Conservation (phyloP, 2,888 invertebrate species). For the Leptopilina syphax region DNA sequence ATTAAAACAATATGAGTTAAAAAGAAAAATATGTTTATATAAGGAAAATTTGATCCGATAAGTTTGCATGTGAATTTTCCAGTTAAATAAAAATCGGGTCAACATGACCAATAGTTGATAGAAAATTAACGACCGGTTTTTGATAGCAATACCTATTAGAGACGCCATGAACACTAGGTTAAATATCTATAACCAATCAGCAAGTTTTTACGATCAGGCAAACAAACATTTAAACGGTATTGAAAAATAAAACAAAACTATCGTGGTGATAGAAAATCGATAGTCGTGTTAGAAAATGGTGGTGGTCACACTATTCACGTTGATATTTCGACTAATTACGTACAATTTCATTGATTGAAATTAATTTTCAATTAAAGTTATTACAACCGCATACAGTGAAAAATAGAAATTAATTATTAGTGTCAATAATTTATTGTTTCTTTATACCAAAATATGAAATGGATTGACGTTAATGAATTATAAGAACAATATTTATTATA, state of each 20-base stretch:
- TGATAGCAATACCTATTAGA: slow-evolving; percentile 25
- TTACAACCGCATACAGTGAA: background rate
- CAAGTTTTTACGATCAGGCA: slow-evolving; percentile 41
- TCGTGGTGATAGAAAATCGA: slow-evolving; percentile 36
- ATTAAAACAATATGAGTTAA: background rate
- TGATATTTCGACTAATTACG: slow-evolving; percentile 18
- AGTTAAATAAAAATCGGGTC: background rate
- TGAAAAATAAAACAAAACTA: slow-evolving; percentile 3
- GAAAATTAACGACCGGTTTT: slow-evolving; percentile 1
- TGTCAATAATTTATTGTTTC: background rate
- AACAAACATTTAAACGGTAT: slow-evolving; percentile 39
- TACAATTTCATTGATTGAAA: background rate
- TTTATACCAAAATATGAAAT: slow-evolving; percentile 4
- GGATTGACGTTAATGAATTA: slow-evolving; percentile 11
- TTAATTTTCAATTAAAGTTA: slow-evolving; percentile 1
- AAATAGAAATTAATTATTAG: background rate
- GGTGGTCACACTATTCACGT: slow-evolving; percentile 56
- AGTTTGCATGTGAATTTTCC: background rate
- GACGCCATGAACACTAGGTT: slow-evolving; percentile 3
- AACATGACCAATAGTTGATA: background rate
- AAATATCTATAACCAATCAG: slow-evolving; percentile 46
- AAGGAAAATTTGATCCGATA: background rate
- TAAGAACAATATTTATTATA: background rate
- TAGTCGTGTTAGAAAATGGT: slow-evolving; percentile 57
- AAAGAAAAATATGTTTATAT: background rate